Conservation (phyloP, 2,797 vertebrate species). For the Columba guinea region DNA sequence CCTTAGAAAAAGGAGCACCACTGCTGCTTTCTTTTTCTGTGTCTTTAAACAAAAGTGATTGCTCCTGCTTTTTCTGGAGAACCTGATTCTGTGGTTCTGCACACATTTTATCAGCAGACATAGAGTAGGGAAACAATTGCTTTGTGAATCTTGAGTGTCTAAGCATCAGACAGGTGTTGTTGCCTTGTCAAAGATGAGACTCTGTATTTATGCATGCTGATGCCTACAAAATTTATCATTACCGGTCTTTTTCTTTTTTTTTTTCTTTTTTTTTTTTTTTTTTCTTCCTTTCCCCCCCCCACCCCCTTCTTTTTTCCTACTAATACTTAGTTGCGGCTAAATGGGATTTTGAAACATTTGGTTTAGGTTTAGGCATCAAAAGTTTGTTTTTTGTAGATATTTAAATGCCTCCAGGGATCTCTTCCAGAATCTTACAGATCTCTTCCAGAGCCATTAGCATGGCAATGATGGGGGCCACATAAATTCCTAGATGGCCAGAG, state of each 20-base stretch:
- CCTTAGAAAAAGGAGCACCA: neutral
- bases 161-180: neutral
- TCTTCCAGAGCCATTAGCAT: neutral
- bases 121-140: neutral
- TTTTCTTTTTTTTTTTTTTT: rapidly evolving
- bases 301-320: no score
- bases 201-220: neutral
- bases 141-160: neutral
- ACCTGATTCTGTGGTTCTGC: neutral
- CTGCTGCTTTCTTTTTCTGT: neutral
- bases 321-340: neutral
- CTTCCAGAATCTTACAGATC: neutral
- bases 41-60: neutral
- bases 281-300: no score
- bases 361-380: neutral
- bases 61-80: neutral
- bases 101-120: neutral
- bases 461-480: neutral
- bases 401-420: neutral
- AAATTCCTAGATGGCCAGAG: neutral
- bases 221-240: neutral
- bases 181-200: neutral
- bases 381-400: neutral
- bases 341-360: neutral
- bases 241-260: neutral